Evolutionary conservation across 2,797 vertebrate species (phyloP).

Genomic region (Smutsia temminckii): DNA sequence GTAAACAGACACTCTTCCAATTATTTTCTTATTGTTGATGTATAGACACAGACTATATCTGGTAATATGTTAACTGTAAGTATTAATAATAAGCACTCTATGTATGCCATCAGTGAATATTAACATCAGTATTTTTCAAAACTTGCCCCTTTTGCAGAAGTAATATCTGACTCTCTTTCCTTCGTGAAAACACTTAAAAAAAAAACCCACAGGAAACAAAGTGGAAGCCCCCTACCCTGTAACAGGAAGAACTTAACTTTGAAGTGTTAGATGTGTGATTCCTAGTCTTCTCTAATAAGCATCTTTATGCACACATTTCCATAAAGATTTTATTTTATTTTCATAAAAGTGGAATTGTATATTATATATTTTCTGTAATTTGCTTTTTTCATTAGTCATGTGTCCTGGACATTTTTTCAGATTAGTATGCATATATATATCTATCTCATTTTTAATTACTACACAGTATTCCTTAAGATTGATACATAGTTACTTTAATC

Average conservation of each 20-base stretch:
- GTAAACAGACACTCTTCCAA: not conserved
- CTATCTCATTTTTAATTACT: conserved; percentile 30
- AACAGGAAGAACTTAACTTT: not conserved
- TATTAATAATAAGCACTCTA: not conserved
- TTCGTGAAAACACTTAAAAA: not conserved
- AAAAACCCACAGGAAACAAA: not conserved
- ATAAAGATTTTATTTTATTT: conserved; percentile 42
- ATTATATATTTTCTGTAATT: conserved; percentile 31
- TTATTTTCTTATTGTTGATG: not conserved
- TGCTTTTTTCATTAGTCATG: conserved; percentile 26
- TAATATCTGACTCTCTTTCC: not conserved
- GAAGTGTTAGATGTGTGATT: not conserved
- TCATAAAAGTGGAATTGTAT: not conserved
- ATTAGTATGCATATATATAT: not conserved
- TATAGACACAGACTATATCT: not conserved
- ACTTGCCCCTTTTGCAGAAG: not conserved
- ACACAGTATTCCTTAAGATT: conserved; percentile 23
- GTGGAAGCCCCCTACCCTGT: not conserved
- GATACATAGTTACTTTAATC: conserved; percentile 20
- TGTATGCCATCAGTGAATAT: not conserved
- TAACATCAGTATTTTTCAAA: conserved; percentile 2
- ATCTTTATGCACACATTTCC: conserved; percentile 9
- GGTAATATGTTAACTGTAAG: not conserved
- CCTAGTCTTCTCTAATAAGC: not conserved
- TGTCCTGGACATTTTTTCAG: conserved; percentile 28